phyloP scores from a whole-genome alignment of 2,113 vertebrate species.

The Pandion haliaetus region DNA sequence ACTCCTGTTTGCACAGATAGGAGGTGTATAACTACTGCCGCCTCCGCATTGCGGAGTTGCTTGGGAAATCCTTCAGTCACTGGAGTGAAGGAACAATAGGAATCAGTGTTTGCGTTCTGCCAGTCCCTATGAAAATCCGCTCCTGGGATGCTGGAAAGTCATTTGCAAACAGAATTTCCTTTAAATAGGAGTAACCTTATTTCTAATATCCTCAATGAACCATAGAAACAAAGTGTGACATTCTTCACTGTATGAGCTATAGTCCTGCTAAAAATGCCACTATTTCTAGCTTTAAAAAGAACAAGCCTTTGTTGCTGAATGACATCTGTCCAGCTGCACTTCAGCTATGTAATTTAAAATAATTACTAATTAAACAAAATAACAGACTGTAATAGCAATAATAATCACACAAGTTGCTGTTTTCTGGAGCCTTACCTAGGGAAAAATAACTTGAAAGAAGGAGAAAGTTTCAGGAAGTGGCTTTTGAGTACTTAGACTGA shows the following conservation, averaged over 20 bases:
- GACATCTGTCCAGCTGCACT: slow-evolving; percentile 18
- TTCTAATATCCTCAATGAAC: neutral
- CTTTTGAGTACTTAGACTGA: neutral
- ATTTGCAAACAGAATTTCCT: neutral
- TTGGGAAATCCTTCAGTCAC: neutral
- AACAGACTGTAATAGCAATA: slow-evolving; percentile 34
- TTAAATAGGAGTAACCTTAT: neutral
- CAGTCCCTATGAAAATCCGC: neutral
- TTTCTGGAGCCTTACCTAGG: neutral
- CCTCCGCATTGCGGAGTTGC: accelerated
- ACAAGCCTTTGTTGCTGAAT: slow-evolving; percentile 8
- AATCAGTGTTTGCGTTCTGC: neutral
- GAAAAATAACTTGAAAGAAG: neutral
- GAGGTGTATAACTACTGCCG: neutral
- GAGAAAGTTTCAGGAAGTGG: neutral
- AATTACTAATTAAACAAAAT: slow-evolving; percentile 64
- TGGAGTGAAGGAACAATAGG: neutral
- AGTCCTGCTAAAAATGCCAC: neutral
- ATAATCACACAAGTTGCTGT: slow-evolving; percentile 18
- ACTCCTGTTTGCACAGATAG: neutral
- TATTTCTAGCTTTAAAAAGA: slow-evolving; percentile 20
- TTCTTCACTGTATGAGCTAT: neutral
- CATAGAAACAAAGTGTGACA: neutral
- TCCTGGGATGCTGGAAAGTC: neutral
- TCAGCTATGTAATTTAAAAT: slow-evolving; percentile 58